These are phyloP conservation scores for Cephus spinipes DNA, from an alignment of 2,888 invertebrate species.

Conservation along the genomic window DNA sequence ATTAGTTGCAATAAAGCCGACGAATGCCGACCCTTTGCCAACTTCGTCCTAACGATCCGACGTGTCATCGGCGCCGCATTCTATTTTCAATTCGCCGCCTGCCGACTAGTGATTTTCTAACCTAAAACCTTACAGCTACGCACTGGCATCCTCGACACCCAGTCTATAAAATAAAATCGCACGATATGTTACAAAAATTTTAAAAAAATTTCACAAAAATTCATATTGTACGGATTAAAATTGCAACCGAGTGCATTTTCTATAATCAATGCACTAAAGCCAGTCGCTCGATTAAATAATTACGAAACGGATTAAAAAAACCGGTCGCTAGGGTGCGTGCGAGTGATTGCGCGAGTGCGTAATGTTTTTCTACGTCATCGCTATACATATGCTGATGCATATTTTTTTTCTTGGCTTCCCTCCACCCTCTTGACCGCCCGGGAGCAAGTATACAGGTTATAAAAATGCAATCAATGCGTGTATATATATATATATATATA, in stretches of 20 bases:
- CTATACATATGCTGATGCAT: neutral
- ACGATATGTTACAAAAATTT: too few species aligned
- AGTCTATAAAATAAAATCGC: neutral
- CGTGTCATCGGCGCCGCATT: too few species aligned
- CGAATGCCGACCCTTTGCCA: slow-evolving; percentile 27
- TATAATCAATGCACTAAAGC: neutral
- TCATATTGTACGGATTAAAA: neutral
- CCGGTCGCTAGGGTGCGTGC: neutral
- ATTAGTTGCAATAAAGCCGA: slow-evolving; percentile 32
- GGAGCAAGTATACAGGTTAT: too few species aligned
- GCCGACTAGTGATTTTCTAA: neutral
- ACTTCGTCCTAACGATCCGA: neutral
- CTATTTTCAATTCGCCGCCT: too few species aligned
- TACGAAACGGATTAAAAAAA: neutral
- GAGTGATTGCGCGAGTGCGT: neutral
- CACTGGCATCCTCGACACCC: neutral
- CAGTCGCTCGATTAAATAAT: neutral
- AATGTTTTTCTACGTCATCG: neutral
- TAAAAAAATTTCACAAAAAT: neutral
- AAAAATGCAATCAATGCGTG: too few species aligned
- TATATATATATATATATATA: neutral
- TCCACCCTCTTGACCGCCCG: too few species aligned
- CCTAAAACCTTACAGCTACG: neutral
- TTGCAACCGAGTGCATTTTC: neutral
- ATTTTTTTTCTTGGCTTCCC: too few species aligned